These are phyloP conservation scores for Acanthacorydalis orientalis DNA, from an alignment of 2,888 invertebrate species.

Conservation along the genomic window DNA sequence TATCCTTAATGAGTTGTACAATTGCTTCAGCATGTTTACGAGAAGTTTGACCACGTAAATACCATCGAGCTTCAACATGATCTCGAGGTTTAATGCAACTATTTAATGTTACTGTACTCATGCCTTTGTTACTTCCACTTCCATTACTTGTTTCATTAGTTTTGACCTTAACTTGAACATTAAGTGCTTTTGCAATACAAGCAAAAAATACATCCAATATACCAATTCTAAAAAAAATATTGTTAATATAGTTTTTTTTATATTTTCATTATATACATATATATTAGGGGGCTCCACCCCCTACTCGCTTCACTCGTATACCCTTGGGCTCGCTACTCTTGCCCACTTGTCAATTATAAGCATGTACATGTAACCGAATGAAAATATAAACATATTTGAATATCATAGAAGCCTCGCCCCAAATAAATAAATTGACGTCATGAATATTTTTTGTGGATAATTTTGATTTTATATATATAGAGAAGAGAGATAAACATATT, in stretches of 20 bases:
- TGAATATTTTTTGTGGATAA: too few relatives aligned
- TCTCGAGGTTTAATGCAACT: constrained; percentile 41
- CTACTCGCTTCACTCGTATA: too few relatives aligned
- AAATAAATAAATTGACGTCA: too few relatives aligned
- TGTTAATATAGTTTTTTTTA: constrained; percentile 4
- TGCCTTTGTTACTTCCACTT: constrained; percentile 26
- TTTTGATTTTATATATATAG: too few relatives aligned
- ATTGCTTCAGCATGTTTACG: constrained; percentile 78
- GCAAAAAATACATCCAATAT: constrained; percentile 80
- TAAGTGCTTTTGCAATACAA: constrained; percentile 80
- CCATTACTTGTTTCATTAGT: constrained; percentile 30
- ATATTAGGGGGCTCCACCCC: too few relatives aligned
- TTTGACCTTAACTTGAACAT: constrained; percentile 73
- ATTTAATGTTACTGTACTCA: constrained; percentile 39
- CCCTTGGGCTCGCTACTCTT: too few relatives aligned
- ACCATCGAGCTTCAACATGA: constrained; percentile 48
- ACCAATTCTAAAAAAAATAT: constrained; percentile 37
- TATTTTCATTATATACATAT: too few relatives aligned
- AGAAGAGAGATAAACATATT: too few relatives aligned
- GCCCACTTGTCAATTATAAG: too few relatives aligned
- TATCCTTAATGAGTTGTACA: constrained; percentile 73
- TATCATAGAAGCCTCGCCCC: too few relatives aligned
- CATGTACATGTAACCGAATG: too few relatives aligned
- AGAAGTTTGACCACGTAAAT: constrained; percentile 69
- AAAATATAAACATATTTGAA: too few relatives aligned